Conservation (phyloP, 2,888 invertebrate species). For the Opisthograptis luteolata region DNA sequence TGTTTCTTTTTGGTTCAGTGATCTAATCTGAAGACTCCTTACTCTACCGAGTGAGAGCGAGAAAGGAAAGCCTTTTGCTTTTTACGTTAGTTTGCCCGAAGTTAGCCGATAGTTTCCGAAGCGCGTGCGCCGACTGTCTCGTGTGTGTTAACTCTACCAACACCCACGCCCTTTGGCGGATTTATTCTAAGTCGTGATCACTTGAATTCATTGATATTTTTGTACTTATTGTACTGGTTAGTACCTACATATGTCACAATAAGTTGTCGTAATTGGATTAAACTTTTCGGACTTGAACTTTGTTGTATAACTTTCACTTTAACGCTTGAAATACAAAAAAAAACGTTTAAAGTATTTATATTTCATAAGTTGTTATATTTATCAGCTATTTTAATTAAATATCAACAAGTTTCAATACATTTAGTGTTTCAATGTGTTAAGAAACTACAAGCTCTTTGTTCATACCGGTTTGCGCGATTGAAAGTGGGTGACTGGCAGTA, state of each 20-base stretch:
- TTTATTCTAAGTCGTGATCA: constrained; percentile 65
- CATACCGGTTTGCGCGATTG: constrained; percentile 65
- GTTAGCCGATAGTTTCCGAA: constrained; percentile 56
- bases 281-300: constrained; percentile 3
- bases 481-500: constrained; percentile 74
- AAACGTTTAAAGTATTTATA: constrained; percentile 21
- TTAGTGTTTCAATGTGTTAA: constrained; percentile 40
- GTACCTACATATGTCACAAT: too few species aligned
- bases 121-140: constrained; percentile 62
- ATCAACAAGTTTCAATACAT: constrained; percentile 39
- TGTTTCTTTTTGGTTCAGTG: constrained; percentile 80
- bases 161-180: constrained; percentile 50
- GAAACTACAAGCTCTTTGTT: constrained; percentile 65
- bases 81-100: constrained; percentile 51
- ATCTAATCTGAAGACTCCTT: constrained; percentile 67
- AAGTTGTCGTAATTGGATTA: constrained; percentile 18
- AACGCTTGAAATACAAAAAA: constrained; percentile 8
- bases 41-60: constrained; percentile 53
- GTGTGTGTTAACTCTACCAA: constrained; percentile 44
- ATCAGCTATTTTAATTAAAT: constrained; percentile 35
- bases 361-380: constrained; percentile 24
- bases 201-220: constrained; percentile 75
- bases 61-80: constrained; percentile 52
- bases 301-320: constrained; percentile 14
- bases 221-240: constrained; percentile 44